Evolutionary conservation across 2,113 vertebrate genomes (phyloP), one percentile per base, ranked within the genome.

Genomic region (Falcunculus frontatus): DNA sequence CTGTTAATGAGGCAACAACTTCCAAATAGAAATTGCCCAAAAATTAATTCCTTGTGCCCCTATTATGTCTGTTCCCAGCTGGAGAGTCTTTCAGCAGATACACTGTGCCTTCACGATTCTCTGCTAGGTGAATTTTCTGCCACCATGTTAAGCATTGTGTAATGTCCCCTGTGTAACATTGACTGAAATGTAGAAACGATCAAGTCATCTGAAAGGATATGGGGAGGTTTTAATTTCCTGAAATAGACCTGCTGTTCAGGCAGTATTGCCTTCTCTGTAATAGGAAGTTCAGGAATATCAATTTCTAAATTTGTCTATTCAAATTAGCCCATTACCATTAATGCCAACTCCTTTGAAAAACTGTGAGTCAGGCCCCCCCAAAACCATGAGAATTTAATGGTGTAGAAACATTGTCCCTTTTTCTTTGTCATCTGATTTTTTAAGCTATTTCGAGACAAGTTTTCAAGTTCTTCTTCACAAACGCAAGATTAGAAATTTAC

Each of bases 241-340:
- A 96, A 96, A 95, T 96, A 96, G 95, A 95, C 92, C 93, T 96
- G 96, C 96, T 97, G 95, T 96, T 96, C 95, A 96, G 90, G 90
- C 95, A 93, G 90, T 96, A 95, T 93, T 95, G 95, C 93, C 79
- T 95, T 93, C 76, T 92, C 90, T 94, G 59, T 96, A 96, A 93
- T 96, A 94, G 90, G 95, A 95, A 97, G 92, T 96, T 96, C 96
- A 95, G 95, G 92, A 95, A 97, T 96, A 97, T 96, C 95, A 96
- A 91, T 96, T 96, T 96, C 95, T 96, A 95, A 95, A 95, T 97
- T 96, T 89, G 93, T 94, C 93, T 94, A 93, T 93, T 95, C 92
- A 96, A 93, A 97, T 97, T 93, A 96, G 76, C 0, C 95, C 64
- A 94, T 96, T 96, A 90, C 88, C 88, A 96, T 94, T 95, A 96